Percentiles rank a stretch among this genome's conserved stretches.
phyloP scores from a whole-genome alignment of 2,888 invertebrate genomes.

The Nephrotoma appendiculata region DNA sequence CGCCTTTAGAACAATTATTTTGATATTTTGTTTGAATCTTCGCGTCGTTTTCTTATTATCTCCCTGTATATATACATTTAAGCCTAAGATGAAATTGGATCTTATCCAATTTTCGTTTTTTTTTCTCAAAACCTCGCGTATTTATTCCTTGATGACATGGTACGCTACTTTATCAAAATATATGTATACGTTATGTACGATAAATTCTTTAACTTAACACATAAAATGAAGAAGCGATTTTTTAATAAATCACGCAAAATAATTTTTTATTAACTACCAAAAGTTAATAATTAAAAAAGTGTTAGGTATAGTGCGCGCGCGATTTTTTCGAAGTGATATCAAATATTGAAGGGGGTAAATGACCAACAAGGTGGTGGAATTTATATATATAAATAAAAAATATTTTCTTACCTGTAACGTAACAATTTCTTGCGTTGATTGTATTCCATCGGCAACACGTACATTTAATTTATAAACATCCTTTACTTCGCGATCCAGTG shows the following conservation, averaged over 20 bases:
- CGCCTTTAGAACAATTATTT: neutral
- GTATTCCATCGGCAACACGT: slow-evolving; percentile 79
- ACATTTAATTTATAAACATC: slow-evolving; percentile 65
- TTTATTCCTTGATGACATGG: neutral
- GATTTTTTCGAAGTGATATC: neutral
- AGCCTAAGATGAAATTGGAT: neutral
- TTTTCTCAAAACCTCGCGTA: neutral
- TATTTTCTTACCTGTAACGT: slow-evolving; percentile 54
- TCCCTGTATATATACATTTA: neutral
- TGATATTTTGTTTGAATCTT: neutral
- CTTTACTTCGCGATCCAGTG: slow-evolving; percentile 69
- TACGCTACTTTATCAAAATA: neutral
- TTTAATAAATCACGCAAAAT: neutral
- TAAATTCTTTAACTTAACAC: neutral
- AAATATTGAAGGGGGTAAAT: neutral
- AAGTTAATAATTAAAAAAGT: neutral
- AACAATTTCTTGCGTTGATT: slow-evolving; percentile 64
- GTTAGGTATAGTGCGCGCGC: neutral
- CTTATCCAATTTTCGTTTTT: neutral
- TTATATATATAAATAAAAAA: neutral
- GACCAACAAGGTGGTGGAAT: neutral
- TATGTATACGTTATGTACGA: neutral
- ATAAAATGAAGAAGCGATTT: neutral
- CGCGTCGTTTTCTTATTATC: neutral
- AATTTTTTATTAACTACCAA: neutral